Evolutionary conservation across 2,888 invertebrate species (phyloP).

Genomic region (Axea sp.): DNA sequence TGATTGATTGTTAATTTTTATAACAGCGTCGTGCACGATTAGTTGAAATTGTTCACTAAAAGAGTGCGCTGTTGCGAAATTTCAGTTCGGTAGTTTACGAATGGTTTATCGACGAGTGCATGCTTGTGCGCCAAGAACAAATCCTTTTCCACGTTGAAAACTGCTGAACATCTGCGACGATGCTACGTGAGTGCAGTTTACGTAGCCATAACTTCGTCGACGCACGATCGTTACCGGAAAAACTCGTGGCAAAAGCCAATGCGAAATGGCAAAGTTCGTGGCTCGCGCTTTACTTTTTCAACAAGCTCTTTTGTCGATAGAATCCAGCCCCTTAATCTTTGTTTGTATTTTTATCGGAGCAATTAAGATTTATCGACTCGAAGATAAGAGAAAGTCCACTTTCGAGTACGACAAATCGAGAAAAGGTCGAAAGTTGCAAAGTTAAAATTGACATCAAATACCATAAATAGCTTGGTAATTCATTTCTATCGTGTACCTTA

Average conservation of each 20-base stretch:
- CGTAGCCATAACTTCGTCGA: conserved; percentile 51
- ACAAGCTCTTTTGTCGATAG: conserved; percentile 16
- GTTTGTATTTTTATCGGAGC: conserved; percentile 39
- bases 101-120: conserved; percentile 53
- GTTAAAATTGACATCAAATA: not conserved
- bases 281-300: conserved; percentile 33
- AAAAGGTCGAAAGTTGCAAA: not conserved
- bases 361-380: conserved; percentile 44
- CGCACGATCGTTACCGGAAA: conserved; percentile 54
- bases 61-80: conserved; percentile 16
- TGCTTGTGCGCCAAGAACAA: conserved; percentile 38
- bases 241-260: conserved; percentile 38
- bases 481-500: too few relatives aligned
- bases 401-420: not conserved
- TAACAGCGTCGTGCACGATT: conserved; percentile 7
- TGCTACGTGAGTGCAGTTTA: conserved; percentile 57
- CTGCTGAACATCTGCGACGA: conserved; percentile 57
- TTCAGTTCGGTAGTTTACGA: conserved; percentile 30
- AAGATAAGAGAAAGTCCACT: conserved; percentile 9
- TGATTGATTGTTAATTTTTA: conserved; percentile 10
- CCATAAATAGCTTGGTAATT: too few relatives aligned
- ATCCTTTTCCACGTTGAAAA: conserved; percentile 48
- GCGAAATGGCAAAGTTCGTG: conserved; percentile 59
- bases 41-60: too few relatives aligned
- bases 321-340: conserved; percentile 6